A percentile compares a stretch with the other conserved stretches of the same genome.
Evolutionary conservation across 2,113 vertebrate species (phyloP).

Genomic region (Vicugna pacos): DNA sequence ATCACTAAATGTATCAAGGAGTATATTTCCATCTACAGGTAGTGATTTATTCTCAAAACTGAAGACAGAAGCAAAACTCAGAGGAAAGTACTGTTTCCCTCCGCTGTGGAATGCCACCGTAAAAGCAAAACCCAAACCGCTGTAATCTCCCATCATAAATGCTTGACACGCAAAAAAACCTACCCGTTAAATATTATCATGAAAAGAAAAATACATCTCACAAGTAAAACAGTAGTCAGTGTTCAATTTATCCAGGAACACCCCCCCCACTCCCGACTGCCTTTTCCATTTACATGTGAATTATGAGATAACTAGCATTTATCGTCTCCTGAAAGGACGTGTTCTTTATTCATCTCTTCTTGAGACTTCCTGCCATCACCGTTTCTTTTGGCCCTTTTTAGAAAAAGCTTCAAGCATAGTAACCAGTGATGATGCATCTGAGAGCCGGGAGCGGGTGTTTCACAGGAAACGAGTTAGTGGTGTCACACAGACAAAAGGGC

Average conservation of each 20-base stretch:
- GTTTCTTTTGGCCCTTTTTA: slow-evolving; percentile 63
- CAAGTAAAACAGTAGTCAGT: not conserved
- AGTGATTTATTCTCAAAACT: not conserved
- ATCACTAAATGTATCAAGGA: not conserved
- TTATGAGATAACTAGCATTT: not conserved
- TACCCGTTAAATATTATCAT: not conserved
- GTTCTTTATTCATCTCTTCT: slow-evolving; percentile 63
- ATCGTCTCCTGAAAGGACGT: not conserved
- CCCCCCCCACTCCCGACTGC: not conserved
- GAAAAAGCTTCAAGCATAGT: not conserved
- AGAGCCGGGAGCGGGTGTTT: slow-evolving; percentile 40
- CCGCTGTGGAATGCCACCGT: not conserved
- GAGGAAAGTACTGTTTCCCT: not conserved
- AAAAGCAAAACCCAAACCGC: slow-evolving; percentile 5
- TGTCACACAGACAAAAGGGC: slow-evolving; percentile 10
- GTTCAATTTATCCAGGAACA: not conserved
- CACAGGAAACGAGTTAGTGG: slow-evolving; percentile 54
- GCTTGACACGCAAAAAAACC: not conserved
- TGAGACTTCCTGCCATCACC: slow-evolving; percentile 21
- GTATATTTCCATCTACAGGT: not conserved
- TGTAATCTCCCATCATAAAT: not conserved
- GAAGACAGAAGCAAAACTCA: slow-evolving; percentile 26
- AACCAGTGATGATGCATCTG: not conserved
- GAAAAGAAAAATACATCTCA: not conserved
- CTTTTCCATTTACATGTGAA: slow-evolving; percentile 17